A percentile compares a stretch with the other conserved stretches of the same genome.
Conservation (phyloP, 1,140 invertebrate species). For the Drosophila santomea region DNA sequence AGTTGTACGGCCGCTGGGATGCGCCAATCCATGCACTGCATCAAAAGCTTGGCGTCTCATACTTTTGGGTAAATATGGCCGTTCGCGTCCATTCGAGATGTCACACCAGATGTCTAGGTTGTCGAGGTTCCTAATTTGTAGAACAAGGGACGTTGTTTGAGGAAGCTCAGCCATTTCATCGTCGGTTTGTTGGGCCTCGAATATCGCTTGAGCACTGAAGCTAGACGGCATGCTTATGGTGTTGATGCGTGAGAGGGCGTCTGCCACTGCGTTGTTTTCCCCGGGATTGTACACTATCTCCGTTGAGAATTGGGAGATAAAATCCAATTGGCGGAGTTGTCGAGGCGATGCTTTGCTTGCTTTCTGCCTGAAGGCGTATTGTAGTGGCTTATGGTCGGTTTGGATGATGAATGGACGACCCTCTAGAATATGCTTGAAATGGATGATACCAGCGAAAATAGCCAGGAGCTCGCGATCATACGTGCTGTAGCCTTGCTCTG, state of each 20-base stretch:
- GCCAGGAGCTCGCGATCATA: too few relatives aligned
- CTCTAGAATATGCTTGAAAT: too few relatives aligned
- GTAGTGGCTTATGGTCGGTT: not conserved
- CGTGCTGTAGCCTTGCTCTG: too few relatives aligned
- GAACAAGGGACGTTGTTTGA: not conserved
- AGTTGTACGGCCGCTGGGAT: too few relatives aligned
- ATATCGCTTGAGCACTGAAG: not conserved
- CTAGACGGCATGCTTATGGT: not conserved
- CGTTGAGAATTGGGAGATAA: not conserved
- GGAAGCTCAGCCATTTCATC: not conserved
- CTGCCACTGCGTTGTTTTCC: not conserved
- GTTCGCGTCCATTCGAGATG: too few relatives aligned
- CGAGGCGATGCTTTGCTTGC: not conserved
- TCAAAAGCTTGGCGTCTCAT: too few relatives aligned
- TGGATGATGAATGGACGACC: too few relatives aligned
- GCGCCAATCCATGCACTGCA: too few relatives aligned
- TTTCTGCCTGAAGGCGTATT: not conserved
- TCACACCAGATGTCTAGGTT: not conserved
- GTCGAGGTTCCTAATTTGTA: not conserved
- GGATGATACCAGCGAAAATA: not conserved
- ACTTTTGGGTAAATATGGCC: not conserved
- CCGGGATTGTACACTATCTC: not conserved
- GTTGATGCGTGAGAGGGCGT: not conserved
- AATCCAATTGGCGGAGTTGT: not conserved
- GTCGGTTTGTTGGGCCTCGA: not conserved